Base-by-base conservation (phyloP, 2,797 vertebrate species). In the Arrhamphus sclerolepis region DNA sequence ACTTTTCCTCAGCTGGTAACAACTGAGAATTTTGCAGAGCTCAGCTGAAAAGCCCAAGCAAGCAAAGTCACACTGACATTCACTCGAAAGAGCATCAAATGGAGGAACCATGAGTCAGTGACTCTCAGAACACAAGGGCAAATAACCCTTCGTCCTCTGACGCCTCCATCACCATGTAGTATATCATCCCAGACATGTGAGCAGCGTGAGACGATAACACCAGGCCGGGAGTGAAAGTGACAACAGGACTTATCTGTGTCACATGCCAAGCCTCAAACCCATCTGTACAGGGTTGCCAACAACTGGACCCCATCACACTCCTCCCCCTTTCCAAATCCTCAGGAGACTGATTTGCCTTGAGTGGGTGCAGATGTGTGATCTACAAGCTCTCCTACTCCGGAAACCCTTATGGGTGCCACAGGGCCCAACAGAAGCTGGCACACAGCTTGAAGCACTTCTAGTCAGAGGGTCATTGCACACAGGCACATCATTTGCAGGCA, bases 361-460 rank as follows among this genome's bases (percentile, higher is more conserved):
- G 81, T 87, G 86, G 75, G 70, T 87, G 73, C 88, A 87, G 87
- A 89, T 87, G 88, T 89, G 82, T 56, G 81, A 82, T 78, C 66
- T 52, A 62, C 72, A 78, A 59, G 81, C 75, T 53, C 59, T 64
- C 66, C 66, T 75, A 75, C 79, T 85, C 78, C 5, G n/a, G 49
- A 75, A 38, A 78, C 24, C 54, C 69, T 83, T 52, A 72, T 69
- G 81, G 82, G 75, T 84, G 80, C 86, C 77, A 82, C 66, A n/a
- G 76, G 81, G 77, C 74, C 81, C 66, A 72, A 86, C 75, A 85
- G 75, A 70, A 56, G 48, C 71, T 71, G 73, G 66, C 75, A 75
- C 71, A 66, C 72, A 72, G 78, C 79, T 81, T 55, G 26, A 34
- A 77, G 72, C 77, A 77, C 82, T 82, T 29, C 46, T 55, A 66